phyloP scores from a whole-genome alignment of 2,888 invertebrate species.

The Resseliella maxima region DNA sequence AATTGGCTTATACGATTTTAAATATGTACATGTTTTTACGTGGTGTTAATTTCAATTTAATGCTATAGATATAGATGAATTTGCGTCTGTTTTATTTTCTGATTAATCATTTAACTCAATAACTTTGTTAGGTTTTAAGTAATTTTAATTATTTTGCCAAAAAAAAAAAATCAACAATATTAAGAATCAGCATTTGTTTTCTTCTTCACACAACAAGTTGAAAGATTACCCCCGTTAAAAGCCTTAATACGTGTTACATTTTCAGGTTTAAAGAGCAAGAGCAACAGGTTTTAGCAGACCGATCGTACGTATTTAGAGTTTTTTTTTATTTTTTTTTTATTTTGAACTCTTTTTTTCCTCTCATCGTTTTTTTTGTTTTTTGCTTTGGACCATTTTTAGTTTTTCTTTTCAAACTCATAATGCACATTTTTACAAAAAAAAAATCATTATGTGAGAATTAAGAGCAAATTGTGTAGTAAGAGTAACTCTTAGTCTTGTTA shows the following conservation, averaged over 20 bases:
- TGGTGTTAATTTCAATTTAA: too few species aligned
- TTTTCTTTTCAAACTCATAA: neutral
- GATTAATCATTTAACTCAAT: too few species aligned
- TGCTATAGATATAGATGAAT: neutral
- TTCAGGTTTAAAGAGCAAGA: slow-evolving; percentile 69
- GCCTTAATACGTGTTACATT: slow-evolving; percentile 58
- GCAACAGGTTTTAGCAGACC: slow-evolving; percentile 68
- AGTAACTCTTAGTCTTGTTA: too few species aligned
- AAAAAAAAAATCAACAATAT: neutral
- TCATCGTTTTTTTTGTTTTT: neutral
- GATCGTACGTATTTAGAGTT: slow-evolving; percentile 67
- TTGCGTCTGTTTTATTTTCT: neutral
- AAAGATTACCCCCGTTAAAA: neutral
- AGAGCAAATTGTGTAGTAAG: too few species aligned
- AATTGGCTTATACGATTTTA: too few species aligned
- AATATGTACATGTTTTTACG: too few species aligned
- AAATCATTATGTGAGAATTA: too few species aligned
- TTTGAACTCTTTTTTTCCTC: neutral
- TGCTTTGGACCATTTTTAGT: neutral
- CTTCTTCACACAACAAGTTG: neutral
- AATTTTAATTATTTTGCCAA: too few species aligned
- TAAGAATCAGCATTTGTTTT: neutral
- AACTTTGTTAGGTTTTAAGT: too few species aligned
- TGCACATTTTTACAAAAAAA: too few species aligned
- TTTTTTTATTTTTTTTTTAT: slow-evolving; percentile 58